Evolutionary conservation across 2,888 invertebrate genomes (phyloP), one percentile per base, ranked within the genome.

Genomic region (Thera obeliscata): DNA sequence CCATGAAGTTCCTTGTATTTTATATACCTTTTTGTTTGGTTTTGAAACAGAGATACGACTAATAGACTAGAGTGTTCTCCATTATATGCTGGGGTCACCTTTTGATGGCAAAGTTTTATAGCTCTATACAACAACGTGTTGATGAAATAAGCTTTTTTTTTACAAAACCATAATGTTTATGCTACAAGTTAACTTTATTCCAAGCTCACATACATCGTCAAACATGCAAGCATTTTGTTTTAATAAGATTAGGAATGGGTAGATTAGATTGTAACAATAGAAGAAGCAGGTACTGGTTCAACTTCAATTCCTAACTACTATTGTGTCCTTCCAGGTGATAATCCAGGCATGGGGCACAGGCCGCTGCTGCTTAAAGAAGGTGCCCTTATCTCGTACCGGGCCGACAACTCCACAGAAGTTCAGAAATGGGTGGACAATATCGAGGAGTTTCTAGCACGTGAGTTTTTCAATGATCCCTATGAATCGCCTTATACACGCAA

Each of bases 341-440:
- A 95, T 78, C 94, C 94, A 73, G 96, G 96, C 50, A 91, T 96
- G 84, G 96, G 96, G 38, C 96, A 96, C 81, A 90, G 96, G 59
- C 96, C 96, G 0, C 89, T 95, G 0, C 77, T 94, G 55, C 87
- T 90, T 2, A 94, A 94, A 58, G 95, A 95, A 69, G 95, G 95
- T 0, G 95, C 96, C 0, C 87, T 96, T 2, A 95, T 96, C 78
- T 95, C 95, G 94, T 96, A 95, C 80, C 80, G 91, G 38, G 87
- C 93, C 0, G 86, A 91, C 48, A 95, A 96, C 77, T 72, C 81
- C 0, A 90, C 94, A 0, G 94, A 95, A 12, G 86, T 94, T 54
- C 77, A 93, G 67, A 94, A 90, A 72, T 96, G 96, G 94, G 94
- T 95, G 0, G 81, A 92, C 35, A 90, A 94, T 59, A 86, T 96